Percentiles rank a stretch among this genome's conserved stretches.
phyloP scores from a whole-genome alignment of 2,797 vertebrate genomes.

The Muscicapa comitata region DNA sequence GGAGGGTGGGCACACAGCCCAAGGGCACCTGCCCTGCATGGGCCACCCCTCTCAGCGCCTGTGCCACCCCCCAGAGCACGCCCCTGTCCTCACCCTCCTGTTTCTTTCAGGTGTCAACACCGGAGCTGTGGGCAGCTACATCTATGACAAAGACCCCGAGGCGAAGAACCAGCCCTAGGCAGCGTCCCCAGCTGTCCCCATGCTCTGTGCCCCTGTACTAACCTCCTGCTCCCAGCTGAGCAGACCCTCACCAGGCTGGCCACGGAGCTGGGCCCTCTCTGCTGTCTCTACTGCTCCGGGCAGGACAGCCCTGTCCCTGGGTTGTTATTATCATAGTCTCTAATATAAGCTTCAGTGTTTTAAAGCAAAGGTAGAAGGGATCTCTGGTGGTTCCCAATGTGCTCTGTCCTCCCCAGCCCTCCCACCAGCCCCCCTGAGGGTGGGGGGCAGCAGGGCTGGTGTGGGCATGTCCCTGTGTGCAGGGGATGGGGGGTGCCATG shows the following conservation, averaged over 20 bases:
- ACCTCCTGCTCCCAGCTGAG: not conserved
- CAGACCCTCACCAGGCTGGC: conserved; percentile 12
- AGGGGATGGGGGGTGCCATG: no score
- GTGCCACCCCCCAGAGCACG: rapidly evolving
- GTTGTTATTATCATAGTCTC: conserved; percentile 30
- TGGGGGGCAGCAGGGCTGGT: not conserved
- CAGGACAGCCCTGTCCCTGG: not conserved
- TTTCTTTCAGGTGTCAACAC: conserved; percentile 90
- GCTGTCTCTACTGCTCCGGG: not conserved
- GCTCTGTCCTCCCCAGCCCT: not conserved
- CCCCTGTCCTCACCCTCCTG: not conserved
- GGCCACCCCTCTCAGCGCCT: rapidly evolving
- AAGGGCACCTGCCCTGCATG: not conserved
- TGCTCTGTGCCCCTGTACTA: conserved; percentile 27
- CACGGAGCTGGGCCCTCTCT: conserved; percentile 9
- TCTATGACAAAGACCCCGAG: conserved; percentile 93
- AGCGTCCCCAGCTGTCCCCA: rapidly evolving
- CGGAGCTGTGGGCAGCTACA: conserved; percentile 95
- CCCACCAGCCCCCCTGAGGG: rapidly evolving
- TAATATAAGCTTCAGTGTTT: conserved; percentile 59
- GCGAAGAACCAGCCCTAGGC: conserved; percentile 84
- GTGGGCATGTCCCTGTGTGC: not conserved
- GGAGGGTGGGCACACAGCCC: rapidly evolving
- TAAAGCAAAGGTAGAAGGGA: conserved; percentile 19
- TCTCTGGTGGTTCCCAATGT: conserved; percentile 14